Evolutionary conservation across 2,888 invertebrate genomes (phyloP).

Genomic region (Craniophora ligustri): DNA sequence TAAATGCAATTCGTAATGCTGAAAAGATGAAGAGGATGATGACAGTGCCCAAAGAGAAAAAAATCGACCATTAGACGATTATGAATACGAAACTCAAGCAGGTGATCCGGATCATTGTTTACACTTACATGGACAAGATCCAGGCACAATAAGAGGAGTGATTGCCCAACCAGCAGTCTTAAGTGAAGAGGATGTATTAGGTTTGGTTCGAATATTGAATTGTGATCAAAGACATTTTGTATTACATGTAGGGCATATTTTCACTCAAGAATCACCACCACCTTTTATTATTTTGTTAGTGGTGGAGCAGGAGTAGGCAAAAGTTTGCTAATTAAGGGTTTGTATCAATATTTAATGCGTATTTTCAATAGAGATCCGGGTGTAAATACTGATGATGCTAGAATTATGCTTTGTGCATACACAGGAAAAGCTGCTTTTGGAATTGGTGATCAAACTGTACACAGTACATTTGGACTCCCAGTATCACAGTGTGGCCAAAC

Average conservation of each 20-base stretch:
- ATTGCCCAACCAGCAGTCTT: too few species aligned
- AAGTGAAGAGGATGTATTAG: not conserved
- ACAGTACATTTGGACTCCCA: too few species aligned
- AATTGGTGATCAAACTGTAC: constrained; percentile 55
- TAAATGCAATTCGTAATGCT: constrained; percentile 11
- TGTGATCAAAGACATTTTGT: constrained; percentile 21
- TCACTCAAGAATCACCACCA: constrained; percentile 22
- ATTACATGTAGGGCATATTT: constrained; percentile 25
- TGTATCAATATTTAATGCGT: constrained; percentile 46
- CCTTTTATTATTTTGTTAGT: constrained; percentile 44
- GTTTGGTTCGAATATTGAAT: constrained; percentile 6
- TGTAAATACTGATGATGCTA: constrained; percentile 35
- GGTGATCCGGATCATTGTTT: too few species aligned
- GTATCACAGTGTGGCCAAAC: too few species aligned
- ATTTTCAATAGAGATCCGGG: constrained; percentile 42
- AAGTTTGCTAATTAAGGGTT: too few species aligned
- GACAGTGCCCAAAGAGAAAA: constrained; percentile 5
- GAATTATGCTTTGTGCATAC: constrained; percentile 44
- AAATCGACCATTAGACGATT: constrained; percentile 12
- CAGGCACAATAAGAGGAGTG: too few species aligned
- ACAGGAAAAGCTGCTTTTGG: constrained; percentile 52
- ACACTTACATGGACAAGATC: too few species aligned
- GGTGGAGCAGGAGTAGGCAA: too few species aligned
- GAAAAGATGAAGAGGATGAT: constrained; percentile 11
- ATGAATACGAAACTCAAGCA: constrained; percentile 5